Base-by-base conservation (phyloP, 1,140 invertebrate species). In the Drosophila tsacasi region DNA sequence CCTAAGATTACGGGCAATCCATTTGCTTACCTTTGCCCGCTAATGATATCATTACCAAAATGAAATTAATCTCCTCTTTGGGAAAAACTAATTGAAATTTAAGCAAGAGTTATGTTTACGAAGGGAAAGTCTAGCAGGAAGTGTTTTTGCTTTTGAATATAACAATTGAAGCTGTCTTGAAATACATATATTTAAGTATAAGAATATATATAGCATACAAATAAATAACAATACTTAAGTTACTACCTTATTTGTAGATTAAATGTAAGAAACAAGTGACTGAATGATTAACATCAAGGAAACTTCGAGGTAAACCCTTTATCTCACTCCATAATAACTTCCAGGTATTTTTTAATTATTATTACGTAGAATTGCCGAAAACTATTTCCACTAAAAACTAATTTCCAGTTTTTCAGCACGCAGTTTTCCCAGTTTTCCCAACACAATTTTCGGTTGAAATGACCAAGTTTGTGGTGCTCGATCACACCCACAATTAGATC, bases 21-120 rank as follows among this genome's bases (percentile, higher is more conserved):
- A 6, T 5, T 25, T 25, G 4, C 25, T 25, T 25, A 25, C 25
- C n/a, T n/a, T n/a, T n/a, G n/a, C n/a, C n/a, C n/a, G n/a, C n/a
- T n/a, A n/a, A n/a, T n/a, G n/a, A n/a, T n/a, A n/a, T n/a, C n/a
- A n/a, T n/a, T n/a, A n/a, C n/a, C n/a, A n/a, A n/a, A n/a, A n/a
- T n/a, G n/a, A n/a, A n/a, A n/a, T 39, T 39, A 87, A 83, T 66
- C 65, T 68, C 67, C 61, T 57, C 15, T 6, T n/a, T 62, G 83
- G 66, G 37, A 35, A 35, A 73, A 83, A n/a, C 83, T 87, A 87
- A 83, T 86, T 77, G 74, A 60, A 62, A 69, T 79, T 80, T 83
- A 83, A 83, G 76, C 73, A 76, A 40, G 82, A 86, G 52, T 79
- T 83, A 87, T 83, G 83, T 69, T 42, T 10, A 1, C 17, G 12